Base-by-base conservation (phyloP, 2,888 invertebrate genomes). In the Idaea straminata region DNA sequence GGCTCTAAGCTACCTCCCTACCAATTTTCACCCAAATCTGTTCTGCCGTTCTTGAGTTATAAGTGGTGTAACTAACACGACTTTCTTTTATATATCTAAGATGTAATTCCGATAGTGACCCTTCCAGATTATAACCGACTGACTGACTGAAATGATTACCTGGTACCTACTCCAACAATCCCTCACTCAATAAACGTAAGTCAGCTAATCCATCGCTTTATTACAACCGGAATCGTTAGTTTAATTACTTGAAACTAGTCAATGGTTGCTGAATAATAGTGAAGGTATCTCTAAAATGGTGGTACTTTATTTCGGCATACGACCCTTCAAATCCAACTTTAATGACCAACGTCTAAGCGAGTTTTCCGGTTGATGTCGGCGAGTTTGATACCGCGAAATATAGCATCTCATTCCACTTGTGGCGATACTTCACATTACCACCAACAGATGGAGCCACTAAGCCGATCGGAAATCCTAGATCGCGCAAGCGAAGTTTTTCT, bases 241-340 rank as follows among this genome's bases (percentile, higher is more conserved):
- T 86, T 88, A 87, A 88, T 89, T 86, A 89, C 89, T 87, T 88
- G 87, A 47, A 47, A 47, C 60, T 61, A 61, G 58, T 64, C 65
- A 64, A 65, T 63, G 59, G 34, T 59, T 16, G 13, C 47, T 47
- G 47, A 47, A 47, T 47, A 47, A 10, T 47, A 10, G 36, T 7
- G 6, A 13, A 59, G 59, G 59, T 59, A 25, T 25, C 61, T 64
- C 67, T 65, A 62, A 63, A 65, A 75, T 82, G 78, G 83, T 83
- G 83, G 88, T 87, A 89, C 87, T 91, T 90, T 88, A 91, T 89
- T 90, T 88, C 82, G 83, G 84, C 77, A 81, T 78, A 84, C 89
- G 88, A 91, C 91, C 91, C 91, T 87, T 89, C 84, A 91, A 91
- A 91, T 91, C 91, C 90, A 83, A 81, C 83, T 90, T 91, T 91